Conservation (phyloP, 1,140 invertebrate species). For the Portunus trituberculatus region DNA sequence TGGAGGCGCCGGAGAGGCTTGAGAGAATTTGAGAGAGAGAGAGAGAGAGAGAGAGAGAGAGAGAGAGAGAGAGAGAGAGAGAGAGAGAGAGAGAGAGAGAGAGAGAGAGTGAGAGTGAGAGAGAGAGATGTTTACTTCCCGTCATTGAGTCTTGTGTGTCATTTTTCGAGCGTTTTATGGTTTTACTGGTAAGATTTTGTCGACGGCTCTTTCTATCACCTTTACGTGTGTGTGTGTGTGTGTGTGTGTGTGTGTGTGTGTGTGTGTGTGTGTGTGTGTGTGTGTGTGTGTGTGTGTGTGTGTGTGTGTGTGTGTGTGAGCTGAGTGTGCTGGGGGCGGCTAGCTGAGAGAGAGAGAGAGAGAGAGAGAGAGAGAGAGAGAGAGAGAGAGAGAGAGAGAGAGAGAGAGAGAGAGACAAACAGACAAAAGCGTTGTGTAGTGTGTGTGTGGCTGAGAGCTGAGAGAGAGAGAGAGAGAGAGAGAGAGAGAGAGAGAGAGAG, state of each 20-base stretch:
- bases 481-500: slow-evolving; percentile 21
- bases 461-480: neutral
- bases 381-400: neutral
- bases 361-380: too few relatives aligned
- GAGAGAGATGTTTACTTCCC: neutral
- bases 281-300: too few relatives aligned
- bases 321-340: too few relatives aligned
- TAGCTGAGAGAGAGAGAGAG: too few relatives aligned
- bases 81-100: neutral
- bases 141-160: too few relatives aligned
- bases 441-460: neutral
- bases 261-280: too few relatives aligned
- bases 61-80: neutral
- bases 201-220: too few relatives aligned
- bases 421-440: neutral
- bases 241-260: too few relatives aligned
- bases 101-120: slow-evolving; percentile 24
- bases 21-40: neutral
- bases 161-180: too few relatives aligned
- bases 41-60: neutral
- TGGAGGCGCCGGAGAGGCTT: neutral
- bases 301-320: too few relatives aligned
- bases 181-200: too few relatives aligned
- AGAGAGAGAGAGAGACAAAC: neutral
- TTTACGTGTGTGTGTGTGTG: too few relatives aligned